Base-by-base conservation (phyloP, 2,797 vertebrate species). In the Pangasius macronema region DNA sequence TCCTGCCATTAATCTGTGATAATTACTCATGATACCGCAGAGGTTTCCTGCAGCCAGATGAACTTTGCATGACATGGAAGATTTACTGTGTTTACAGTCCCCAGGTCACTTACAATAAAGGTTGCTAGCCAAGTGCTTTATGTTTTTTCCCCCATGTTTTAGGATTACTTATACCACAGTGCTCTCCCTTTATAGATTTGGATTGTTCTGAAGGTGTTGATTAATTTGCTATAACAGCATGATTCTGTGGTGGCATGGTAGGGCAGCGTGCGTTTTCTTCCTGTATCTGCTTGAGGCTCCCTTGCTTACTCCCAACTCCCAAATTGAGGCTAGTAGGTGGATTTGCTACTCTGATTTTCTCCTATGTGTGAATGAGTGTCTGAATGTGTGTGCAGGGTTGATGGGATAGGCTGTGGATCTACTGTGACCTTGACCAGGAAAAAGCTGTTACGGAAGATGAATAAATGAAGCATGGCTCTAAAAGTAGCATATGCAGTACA, bases 1-100 rank as follows among this genome's bases (percentile, higher is more conserved):
- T 57, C 20, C 33, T 55, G 42, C 46, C 72, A 85, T 85, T 76
- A 86, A 85, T 82, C 89, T 87, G 68, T 85, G 55, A 61, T 88
- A 84, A 87, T 81, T 88, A 90, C 86, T 86, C 67, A 88, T 82
- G 68, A 42, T 65, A 70, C 67, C 18, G 46, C 55, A 84, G 51
- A 67, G 51, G 63, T 67, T 63, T 75, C 81, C 36, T 73, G 67
- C n/a, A 85, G 83, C 46, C 30, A 82, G 61, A 67, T 83, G 68
- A 85, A 72, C 73, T 82, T 27, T 68, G 46, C 75, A 36, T 87
- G 84, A 73, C 57, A 55, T 67, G 39, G 55, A 57, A 63, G 68
- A 82, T 76, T 59, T 55, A 72, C 30, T 24, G 30, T 79, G 61
- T 85, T 61, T 85, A 75, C 65, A 53, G 55, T 82, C 75, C n/a